These are phyloP conservation scores for Drosophila tripunctata DNA, from an alignment of 2,888 invertebrate species.

Conservation along the genomic window DNA sequence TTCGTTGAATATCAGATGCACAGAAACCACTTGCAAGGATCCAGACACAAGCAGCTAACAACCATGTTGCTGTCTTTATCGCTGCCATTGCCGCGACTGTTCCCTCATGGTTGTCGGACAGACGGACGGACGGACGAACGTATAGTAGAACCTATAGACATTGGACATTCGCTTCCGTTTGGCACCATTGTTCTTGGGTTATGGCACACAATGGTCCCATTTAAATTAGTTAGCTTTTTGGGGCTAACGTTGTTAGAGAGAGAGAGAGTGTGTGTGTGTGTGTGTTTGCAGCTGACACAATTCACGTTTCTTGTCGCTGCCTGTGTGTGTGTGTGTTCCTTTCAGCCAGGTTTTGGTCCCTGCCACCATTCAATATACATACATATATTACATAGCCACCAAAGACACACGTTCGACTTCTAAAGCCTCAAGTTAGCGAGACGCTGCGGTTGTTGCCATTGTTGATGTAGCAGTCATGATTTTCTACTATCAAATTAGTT, in stretches of 20 bases:
- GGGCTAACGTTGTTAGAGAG: slow-evolving; percentile 3
- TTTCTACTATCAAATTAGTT: slow-evolving; percentile 39
- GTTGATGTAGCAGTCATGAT: slow-evolving; percentile 39
- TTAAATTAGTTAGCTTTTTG: slow-evolving; percentile 77
- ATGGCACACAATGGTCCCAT: slow-evolving; percentile 73
- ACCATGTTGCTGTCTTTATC: slow-evolving; percentile 50
- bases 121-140: slow-evolving; percentile 10
- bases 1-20: slow-evolving; percentile 61
- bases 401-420: slow-evolving; percentile 6
- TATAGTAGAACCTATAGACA: slow-evolving; percentile 24
- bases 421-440: slow-evolving; percentile 36
- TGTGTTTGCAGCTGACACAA: slow-evolving; percentile 60
- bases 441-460: slow-evolving; percentile 33
- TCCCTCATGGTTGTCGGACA: slow-evolving; percentile 19
- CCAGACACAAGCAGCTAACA: slow-evolving; percentile 38
- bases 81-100: slow-evolving; percentile 25
- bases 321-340: slow-evolving; percentile 40
- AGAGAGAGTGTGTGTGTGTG: slow-evolving; percentile 19
- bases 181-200: slow-evolving; percentile 70
- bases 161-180: slow-evolving; percentile 56
- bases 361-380: not conserved
- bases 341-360: slow-evolving; percentile 16
- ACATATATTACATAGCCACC: not conserved
- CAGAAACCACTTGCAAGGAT: slow-evolving; percentile 31
- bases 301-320: slow-evolving; percentile 54